Evolutionary conservation across 2,888 invertebrate species (phyloP).

Genomic region (Noctua janthe): DNA sequence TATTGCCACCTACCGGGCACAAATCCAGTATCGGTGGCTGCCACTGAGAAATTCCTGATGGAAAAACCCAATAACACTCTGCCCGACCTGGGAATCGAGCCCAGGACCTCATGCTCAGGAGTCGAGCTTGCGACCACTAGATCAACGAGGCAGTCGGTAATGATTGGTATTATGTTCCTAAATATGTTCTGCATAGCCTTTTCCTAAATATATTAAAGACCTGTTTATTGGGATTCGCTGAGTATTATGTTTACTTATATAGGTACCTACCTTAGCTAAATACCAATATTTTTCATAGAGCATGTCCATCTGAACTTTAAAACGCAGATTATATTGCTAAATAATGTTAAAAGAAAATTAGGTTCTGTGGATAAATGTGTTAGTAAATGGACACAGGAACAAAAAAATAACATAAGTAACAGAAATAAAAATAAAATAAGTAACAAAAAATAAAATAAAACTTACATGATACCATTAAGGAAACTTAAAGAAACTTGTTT

Average conservation of each 20-base stretch:
- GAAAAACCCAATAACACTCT: too few relatives aligned
- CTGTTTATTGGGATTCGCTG: neutral
- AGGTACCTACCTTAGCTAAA: neutral
- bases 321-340: neutral
- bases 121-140: too few relatives aligned
- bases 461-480: constrained; percentile 91
- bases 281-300: neutral
- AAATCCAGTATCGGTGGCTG: too few relatives aligned
- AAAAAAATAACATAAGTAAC: constrained; percentile 14
- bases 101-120: too few relatives aligned
- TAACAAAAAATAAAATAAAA: constrained; percentile 80
- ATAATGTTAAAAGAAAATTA: constrained; percentile 1
- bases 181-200: neutral
- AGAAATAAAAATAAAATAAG: constrained; percentile 46
- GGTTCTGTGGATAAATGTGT: constrained; percentile 3
- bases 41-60: too few relatives aligned
- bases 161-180: too few relatives aligned
- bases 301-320: too few relatives aligned
- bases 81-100: too few relatives aligned
- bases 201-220: neutral
- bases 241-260: neutral
- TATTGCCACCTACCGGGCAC: too few relatives aligned
- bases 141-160: too few relatives aligned
- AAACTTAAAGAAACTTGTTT: constrained; percentile 81
- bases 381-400: neutral